These are phyloP conservation scores for Pituophis catenifer DNA, from an alignment of 2,113 vertebrate genomes.

Conservation along the genomic window DNA sequence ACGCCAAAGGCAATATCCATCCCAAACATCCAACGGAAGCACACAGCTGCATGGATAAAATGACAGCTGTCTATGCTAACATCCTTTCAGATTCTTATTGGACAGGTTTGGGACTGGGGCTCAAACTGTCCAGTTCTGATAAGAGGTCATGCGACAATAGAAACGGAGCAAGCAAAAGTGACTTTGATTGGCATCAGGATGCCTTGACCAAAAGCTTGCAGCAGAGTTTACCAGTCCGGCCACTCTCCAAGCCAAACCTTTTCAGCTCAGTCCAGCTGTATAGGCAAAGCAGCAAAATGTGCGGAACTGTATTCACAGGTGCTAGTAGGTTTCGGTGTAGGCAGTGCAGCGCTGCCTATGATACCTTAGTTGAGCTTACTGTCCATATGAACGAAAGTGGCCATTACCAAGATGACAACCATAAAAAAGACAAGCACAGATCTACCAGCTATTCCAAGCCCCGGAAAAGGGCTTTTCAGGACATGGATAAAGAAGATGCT, in stretches of 20 bases:
- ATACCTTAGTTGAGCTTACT: constrained; percentile 93
- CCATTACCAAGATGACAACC: constrained; percentile 98
- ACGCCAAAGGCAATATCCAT: constrained; percentile 69
- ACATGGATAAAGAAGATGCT: constrained; percentile 95
- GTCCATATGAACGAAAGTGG: constrained; percentile 98
- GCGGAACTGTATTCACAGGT: constrained; percentile 89
- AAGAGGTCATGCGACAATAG: constrained; percentile 88
- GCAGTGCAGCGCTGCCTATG: constrained; percentile 94
- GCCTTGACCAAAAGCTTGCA: constrained; percentile 93
- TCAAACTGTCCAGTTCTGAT: constrained; percentile 86
- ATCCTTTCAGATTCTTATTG: constrained; percentile 97
- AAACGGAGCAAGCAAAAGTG: constrained; percentile 83
- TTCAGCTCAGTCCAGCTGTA: constrained; percentile 96
- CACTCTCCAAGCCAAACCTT: constrained; percentile 88
- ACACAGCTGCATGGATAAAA: constrained; percentile 92
- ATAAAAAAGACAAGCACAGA: constrained; percentile 84
- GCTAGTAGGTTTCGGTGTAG: constrained; percentile 95
- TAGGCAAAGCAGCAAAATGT: constrained; percentile 88
- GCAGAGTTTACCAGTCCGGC: constrained; percentile 85
- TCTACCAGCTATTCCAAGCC: constrained; percentile 89
- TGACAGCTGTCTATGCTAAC: constrained; percentile 96
- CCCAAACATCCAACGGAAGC: constrained; percentile 81
- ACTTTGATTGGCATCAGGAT: constrained; percentile 98
- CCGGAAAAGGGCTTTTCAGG: constrained; percentile 90
- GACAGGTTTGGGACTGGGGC: constrained; percentile 89